phyloP scores from a whole-genome alignment of 2,888 invertebrate genomes.

The Tetragnatha montana region DNA sequence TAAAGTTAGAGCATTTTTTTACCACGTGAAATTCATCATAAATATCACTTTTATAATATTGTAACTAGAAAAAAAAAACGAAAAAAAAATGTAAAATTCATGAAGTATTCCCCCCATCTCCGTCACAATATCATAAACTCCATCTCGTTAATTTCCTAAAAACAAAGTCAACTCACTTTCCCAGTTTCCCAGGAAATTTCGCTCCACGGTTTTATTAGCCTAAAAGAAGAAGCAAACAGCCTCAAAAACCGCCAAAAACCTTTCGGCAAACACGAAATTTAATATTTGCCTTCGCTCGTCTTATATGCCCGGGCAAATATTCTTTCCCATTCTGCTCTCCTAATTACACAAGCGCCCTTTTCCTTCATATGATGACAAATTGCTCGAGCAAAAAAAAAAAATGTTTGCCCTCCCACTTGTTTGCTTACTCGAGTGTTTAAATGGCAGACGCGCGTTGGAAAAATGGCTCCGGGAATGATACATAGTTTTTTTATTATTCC shows the following conservation, averaged over 20 bases:
- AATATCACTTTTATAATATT: too few species aligned
- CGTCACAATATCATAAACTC: too few species aligned
- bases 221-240: neutral
- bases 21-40: too few species aligned
- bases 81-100: too few species aligned
- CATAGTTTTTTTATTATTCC: neutral
- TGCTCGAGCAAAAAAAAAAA: neutral
- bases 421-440: neutral
- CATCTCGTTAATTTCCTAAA: too few species aligned
- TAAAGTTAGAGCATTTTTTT: too few species aligned
- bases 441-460: neutral
- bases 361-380: conserved; percentile 9
- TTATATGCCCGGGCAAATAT: conserved; percentile 15
- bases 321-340: conserved; percentile 6
- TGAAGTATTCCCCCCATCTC: too few species aligned
- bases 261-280: conserved; percentile 6
- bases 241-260: conserved; percentile 2
- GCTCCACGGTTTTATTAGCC: neutral
- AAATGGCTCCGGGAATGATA: neutral
- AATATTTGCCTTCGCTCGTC: conserved; percentile 19
- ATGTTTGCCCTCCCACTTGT: neutral
- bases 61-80: too few species aligned
- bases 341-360: conserved; percentile 11
- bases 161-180: too few species aligned
- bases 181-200: too few species aligned